Evolutionary conservation across 2,888 invertebrate species (phyloP).

Genomic region (Carabus problematicus): DNA sequence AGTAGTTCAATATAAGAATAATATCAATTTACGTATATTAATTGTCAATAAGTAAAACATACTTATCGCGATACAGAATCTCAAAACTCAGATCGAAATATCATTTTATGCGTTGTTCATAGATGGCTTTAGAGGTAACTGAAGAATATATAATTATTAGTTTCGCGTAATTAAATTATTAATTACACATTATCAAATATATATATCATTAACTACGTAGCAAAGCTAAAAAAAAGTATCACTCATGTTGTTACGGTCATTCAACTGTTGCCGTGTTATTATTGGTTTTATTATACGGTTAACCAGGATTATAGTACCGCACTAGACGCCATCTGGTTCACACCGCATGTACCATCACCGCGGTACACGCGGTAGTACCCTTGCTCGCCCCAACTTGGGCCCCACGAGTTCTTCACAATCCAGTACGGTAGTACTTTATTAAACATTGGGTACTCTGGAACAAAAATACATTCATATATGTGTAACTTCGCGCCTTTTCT

Average conservation of each 20-base stretch:
- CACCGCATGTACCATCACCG: constrained; percentile 94
- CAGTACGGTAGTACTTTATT: constrained; percentile 86
- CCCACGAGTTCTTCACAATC: constrained; percentile 97
- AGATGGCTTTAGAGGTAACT: no score
- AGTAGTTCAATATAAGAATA: no score
- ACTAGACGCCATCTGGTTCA: constrained; percentile 90
- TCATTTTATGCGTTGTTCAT: no score
- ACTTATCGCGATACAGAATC: no score
- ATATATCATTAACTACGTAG: not conserved
- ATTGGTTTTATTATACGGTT: not conserved
- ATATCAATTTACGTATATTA: no score
- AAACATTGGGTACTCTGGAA: constrained; percentile 79
- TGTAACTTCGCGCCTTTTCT: no score
- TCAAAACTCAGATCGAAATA: no score
- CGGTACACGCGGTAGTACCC: constrained; percentile 94
- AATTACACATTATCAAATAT: no score
- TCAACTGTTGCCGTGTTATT: not conserved
- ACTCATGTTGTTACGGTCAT: constrained; percentile 19
- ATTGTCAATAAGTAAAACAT: no score
- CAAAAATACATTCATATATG: constrained; percentile 44
- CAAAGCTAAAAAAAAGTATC: constrained; percentile 38
- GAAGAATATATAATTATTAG: no score
- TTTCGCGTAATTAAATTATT: no score
- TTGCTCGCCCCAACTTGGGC: constrained; percentile 88
- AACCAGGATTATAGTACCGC: constrained; percentile 64